These are phyloP conservation scores for Homarus americanus DNA, from an alignment of 1,140 invertebrate species.

Conservation along the genomic window DNA sequence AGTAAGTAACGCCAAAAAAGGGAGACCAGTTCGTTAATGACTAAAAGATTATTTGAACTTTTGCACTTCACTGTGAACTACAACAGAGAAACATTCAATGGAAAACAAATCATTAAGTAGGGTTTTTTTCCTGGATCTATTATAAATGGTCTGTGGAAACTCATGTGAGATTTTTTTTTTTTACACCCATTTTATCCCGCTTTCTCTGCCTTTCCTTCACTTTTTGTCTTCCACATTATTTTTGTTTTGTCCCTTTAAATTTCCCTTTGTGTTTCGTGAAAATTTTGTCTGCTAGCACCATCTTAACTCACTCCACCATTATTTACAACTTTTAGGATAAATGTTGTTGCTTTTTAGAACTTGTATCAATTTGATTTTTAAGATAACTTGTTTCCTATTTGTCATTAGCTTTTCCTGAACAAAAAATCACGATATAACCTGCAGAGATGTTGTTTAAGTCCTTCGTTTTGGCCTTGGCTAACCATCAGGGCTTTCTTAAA, in stretches of 20 bases:
- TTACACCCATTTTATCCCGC: background rate
- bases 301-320: background rate
- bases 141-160: background rate
- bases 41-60: background rate
- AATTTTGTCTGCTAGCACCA: slow-evolving; percentile 21
- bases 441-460: slow-evolving; percentile 23
- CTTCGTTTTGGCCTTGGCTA: slow-evolving; percentile 57
- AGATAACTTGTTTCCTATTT: background rate
- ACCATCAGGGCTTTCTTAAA: slow-evolving; percentile 45
- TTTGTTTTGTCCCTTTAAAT: background rate
- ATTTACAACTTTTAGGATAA: slow-evolving; percentile 35
- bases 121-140: background rate
- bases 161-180: background rate
- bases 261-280: background rate
- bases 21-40: background rate
- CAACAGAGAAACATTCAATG: background rate
- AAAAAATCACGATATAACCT: slow-evolving; percentile 37
- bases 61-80: background rate
- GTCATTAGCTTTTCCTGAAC: slow-evolving; percentile 1
- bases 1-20: slow-evolving; percentile 46
- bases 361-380: slow-evolving; percentile 21
- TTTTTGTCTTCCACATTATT: background rate
- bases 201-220: background rate
- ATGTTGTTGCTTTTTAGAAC: slow-evolving; percentile 44
- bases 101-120: background rate